phyloP scores from a whole-genome alignment of 2,113 vertebrate genomes.

The Bubo bubo region DNA sequence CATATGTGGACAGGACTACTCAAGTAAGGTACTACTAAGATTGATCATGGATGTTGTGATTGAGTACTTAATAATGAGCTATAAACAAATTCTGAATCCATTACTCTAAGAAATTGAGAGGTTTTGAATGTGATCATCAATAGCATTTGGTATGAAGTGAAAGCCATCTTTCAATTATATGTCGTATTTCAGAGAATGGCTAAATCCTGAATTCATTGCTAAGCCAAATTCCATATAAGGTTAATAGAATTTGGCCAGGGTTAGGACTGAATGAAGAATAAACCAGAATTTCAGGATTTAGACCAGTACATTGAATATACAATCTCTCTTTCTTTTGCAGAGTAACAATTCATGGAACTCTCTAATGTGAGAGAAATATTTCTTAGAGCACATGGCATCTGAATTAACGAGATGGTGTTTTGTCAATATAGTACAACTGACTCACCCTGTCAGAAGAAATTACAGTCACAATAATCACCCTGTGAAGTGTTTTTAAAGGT shows the following conservation, averaged over 20 bases:
- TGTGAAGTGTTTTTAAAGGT: slow-evolving; percentile 10
- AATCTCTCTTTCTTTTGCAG: not conserved
- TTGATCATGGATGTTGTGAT: not conserved
- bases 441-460: not conserved
- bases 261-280: not conserved
- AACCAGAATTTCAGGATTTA: not conserved
- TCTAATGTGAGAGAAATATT: not conserved
- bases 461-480: not conserved
- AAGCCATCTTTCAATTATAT: not conserved
- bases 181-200: not conserved
- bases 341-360: not conserved
- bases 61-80: not conserved
- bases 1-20: not conserved
- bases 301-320: not conserved
- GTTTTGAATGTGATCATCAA: not conserved
- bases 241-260: not conserved
- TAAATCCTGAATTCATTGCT: not conserved
- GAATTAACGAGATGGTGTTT: not conserved
- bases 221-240: not conserved
- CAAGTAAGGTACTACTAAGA: not conserved
- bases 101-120: not conserved
- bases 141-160: not conserved
- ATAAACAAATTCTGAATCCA: not conserved
- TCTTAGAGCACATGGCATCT: not conserved
- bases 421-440: not conserved